These are phyloP conservation scores for Emydocephalus ijimae DNA, from an alignment of 2,113 vertebrate species.

Conservation along the genomic window DNA sequence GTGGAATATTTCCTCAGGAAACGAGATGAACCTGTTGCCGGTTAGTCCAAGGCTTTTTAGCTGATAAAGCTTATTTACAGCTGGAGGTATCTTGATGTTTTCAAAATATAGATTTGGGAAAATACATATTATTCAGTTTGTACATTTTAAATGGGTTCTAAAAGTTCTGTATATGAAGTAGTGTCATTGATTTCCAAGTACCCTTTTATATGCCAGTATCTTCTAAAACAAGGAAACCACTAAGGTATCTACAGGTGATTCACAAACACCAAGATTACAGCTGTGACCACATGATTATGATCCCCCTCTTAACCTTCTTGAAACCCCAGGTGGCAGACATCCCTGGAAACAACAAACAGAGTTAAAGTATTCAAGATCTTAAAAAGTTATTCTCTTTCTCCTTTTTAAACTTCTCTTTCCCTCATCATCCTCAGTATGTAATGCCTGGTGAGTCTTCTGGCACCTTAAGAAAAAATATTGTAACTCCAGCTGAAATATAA, in stretches of 20 bases:
- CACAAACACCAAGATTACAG: not conserved
- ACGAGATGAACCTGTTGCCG: slow-evolving; percentile 63
- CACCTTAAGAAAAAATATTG: not conserved
- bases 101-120: slow-evolving; percentile 42
- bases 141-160: not conserved
- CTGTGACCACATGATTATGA: not conserved
- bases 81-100: slow-evolving; percentile 57
- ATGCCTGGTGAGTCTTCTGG: not conserved
- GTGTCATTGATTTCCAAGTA: not conserved
- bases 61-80: slow-evolving; percentile 54
- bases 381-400: not conserved
- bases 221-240: not conserved
- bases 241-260: not conserved
- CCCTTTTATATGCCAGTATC: not conserved
- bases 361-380: not conserved
- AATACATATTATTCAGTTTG: slow-evolving; percentile 11
- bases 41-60: slow-evolving; percentile 65
- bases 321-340: not conserved
- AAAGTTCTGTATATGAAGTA: not conserved
- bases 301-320: not conserved
- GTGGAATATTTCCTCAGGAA: slow-evolving; percentile 64
- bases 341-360: not conserved
- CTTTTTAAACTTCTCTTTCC: not conserved
- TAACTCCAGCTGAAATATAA: not conserved
- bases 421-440: not conserved